Conservation (phyloP, 2,888 invertebrate species). For the Stramonita haemastoma region DNA sequence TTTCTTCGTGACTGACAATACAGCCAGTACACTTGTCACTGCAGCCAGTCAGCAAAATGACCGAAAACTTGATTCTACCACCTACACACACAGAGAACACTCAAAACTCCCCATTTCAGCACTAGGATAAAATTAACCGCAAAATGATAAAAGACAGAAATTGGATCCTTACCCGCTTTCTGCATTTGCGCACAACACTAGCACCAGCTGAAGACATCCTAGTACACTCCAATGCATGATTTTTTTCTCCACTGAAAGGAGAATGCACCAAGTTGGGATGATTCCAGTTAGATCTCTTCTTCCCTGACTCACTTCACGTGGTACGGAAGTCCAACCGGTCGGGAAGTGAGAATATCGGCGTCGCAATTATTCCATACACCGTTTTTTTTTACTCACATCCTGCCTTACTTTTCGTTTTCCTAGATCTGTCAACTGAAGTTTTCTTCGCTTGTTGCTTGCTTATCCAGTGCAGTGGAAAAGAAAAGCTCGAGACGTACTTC, state of each 20-base stretch:
- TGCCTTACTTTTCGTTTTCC: neutral
- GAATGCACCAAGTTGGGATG: neutral
- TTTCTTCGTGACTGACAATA: too few species aligned
- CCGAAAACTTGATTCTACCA: too few species aligned
- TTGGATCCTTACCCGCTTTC: neutral
- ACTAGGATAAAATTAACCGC: neutral
- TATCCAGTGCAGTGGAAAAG: neutral
- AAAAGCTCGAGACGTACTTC: neutral
- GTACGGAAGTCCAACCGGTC: neutral
- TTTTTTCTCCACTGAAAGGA: neutral
- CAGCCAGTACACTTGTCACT: too few species aligned
- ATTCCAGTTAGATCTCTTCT: neutral
- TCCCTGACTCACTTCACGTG: constrained; percentile 6
- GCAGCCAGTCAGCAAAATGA: too few species aligned
- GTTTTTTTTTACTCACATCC: too few species aligned
- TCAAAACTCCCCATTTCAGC: neutral
- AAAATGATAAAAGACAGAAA: neutral
- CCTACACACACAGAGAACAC: too few species aligned
- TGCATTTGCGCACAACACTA: neutral
- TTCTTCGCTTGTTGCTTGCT: neutral
- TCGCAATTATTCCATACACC: neutral
- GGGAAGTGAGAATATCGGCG: neutral
- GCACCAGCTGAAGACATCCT: constrained; percentile 1
- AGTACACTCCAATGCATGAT: neutral
- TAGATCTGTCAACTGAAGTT: neutral